Conservation (phyloP, 2,888 invertebrate genomes). For the Pheosia gnoma region DNA sequence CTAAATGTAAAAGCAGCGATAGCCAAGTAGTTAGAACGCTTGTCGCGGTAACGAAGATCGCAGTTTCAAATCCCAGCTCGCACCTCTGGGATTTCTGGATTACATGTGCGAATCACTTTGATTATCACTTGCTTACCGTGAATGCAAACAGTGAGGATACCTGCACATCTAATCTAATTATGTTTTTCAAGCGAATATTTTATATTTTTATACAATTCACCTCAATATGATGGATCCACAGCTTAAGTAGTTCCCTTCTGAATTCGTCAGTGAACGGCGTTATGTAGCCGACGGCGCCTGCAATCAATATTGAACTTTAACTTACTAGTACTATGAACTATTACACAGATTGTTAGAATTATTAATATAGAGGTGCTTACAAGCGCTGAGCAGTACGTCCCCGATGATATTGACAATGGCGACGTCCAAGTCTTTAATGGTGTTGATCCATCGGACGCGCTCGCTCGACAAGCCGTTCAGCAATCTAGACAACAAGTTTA, state of each 20-base stretch:
- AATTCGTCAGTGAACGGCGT: constrained; percentile 90
- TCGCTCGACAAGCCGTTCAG: constrained; percentile 88
- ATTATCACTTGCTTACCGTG: no score
- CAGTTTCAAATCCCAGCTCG: no score
- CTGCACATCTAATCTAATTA: no score
- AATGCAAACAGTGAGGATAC: no score
- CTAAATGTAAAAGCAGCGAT: no score
- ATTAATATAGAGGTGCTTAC: constrained; percentile 52
- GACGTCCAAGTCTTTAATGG: constrained; percentile 84
- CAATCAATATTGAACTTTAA: not conserved
- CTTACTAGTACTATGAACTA: not conserved
- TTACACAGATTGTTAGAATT: no score
- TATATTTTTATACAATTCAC: constrained; percentile 28
- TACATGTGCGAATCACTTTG: no score
- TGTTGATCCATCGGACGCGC: constrained; percentile 88
- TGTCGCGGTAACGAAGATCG: no score
- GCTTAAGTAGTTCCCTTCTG: constrained; percentile 79
- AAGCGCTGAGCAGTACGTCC: constrained; percentile 87
- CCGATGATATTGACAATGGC: constrained; percentile 86
- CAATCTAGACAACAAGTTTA: constrained; percentile 55
- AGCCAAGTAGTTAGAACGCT: no score
- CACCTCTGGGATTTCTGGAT: no score
- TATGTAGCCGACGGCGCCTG: constrained; percentile 91
- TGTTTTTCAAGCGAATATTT: no score
- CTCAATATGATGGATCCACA: constrained; percentile 83